phyloP scores from a whole-genome alignment of 1,140 invertebrate genomes.

The Holotrichia oblita region DNA sequence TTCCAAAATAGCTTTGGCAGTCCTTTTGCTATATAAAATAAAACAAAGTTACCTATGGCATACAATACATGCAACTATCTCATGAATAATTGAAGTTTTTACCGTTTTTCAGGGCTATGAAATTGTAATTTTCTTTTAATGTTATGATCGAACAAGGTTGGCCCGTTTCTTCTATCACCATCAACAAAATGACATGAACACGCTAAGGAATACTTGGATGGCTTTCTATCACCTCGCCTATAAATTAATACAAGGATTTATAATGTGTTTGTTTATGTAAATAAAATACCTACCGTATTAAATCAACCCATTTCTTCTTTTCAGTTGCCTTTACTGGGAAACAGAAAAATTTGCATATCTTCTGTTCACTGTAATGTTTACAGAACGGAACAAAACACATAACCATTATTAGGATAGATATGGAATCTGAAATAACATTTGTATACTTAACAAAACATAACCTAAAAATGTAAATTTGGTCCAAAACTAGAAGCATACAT shows the following conservation, averaged over 20 bases:
- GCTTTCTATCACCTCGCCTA: not conserved
- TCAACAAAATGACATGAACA: slow-evolving; percentile 18
- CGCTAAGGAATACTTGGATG: not conserved
- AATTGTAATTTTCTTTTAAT: slow-evolving; percentile 11
- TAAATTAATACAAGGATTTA: not conserved
- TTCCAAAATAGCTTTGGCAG: not conserved
- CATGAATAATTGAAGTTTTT: not conserved
- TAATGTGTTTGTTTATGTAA: not conserved
- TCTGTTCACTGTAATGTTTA: not conserved
- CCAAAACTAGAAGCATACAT: too few relatives aligned
- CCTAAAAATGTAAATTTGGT: too few relatives aligned
- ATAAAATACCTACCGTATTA: not conserved
- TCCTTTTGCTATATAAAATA: not conserved
- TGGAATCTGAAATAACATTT: too few relatives aligned
- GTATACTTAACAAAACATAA: too few relatives aligned
- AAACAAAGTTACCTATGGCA: not conserved
- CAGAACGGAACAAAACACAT: slow-evolving; percentile 3
- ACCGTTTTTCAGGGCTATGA: not conserved
- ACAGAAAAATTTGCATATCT: slow-evolving; percentile 8
- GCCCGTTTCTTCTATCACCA: slow-evolving; percentile 36
- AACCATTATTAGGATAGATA: not conserved
- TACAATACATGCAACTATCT: not conserved
- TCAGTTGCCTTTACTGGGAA: not conserved
- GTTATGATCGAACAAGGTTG: slow-evolving; percentile 43
- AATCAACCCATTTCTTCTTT: not conserved